Base-by-base conservation (phyloP, 2,113 vertebrate species). In the Dipodomys stephensi region DNA sequence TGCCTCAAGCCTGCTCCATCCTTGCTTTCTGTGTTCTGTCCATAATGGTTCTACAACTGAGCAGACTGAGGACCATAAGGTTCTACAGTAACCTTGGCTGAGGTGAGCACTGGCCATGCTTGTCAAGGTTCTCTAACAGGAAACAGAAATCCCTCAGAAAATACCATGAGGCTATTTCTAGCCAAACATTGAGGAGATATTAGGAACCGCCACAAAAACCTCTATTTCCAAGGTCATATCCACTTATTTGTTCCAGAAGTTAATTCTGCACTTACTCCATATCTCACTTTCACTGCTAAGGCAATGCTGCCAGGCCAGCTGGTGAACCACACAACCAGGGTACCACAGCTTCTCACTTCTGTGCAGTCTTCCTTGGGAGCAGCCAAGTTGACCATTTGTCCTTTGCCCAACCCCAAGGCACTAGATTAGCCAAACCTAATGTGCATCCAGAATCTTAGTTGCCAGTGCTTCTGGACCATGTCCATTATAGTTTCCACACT, bases 301-400 rank as follows among this genome's bases (percentile, higher is more conserved):
- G 4, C 11, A 49, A 46, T 74, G 18, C 39, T n/a, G 10, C 30
- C 30, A 73, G 65, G 30, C 6, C 1, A 0, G 16, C 53, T 57
- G 53, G 32, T 77, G 20, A 7, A 7, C 35, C 18, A 27, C n/a
- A 27, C 39, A 81, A 6, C 18, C 4, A 19, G 7, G 7, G 23
- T 25, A 11, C 53, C 0, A 0, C 15, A 6, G 0, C 23, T 57
- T 68, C 1, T 13, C 18, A 20, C 18, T 57, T 80, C 69, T 85
- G 49, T 11, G 46, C 62, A 80, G 74, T 22, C 74, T 90, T 82
- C 32, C n/a, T 88, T 76, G 49, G 19, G 30, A 69, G 8, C 6
- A 85, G 11, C 30, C 67, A 83, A 6, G 3, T 44, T 35, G 81
- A 35, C 23, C 12, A 1, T 28, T 49, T 20, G 30, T n/a, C n/a